Evolutionary conservation across 2,888 invertebrate species (phyloP).

Genomic region (Autographa gamma): DNA sequence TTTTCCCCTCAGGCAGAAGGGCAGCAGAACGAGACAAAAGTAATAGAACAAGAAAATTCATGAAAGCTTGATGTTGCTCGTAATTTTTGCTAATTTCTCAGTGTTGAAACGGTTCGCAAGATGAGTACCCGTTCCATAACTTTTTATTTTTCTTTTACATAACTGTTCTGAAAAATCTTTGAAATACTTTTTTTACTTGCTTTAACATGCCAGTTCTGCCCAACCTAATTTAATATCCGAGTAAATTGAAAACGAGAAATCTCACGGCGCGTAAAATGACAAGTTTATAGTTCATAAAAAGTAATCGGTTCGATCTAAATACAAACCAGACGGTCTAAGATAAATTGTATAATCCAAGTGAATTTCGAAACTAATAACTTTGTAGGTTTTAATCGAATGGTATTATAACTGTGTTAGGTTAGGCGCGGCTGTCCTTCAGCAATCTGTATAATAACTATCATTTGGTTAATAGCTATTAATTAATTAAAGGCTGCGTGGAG

Average conservation of each 20-base stretch:
- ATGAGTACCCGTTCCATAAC: constrained; percentile 39
- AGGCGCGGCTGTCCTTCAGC: constrained; percentile 63
- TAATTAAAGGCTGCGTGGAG: constrained; percentile 79
- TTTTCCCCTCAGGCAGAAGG: constrained; percentile 38
- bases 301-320: constrained; percentile 31
- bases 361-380: constrained; percentile 51
- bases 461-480: constrained; percentile 81
- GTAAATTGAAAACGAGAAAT: constrained; percentile 14
- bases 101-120: constrained; percentile 33
- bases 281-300: constrained; percentile 27
- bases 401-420: constrained; percentile 61
- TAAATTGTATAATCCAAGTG: constrained; percentile 24
- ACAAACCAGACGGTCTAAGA: constrained; percentile 31
- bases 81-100: constrained; percentile 50
- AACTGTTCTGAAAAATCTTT: constrained; percentile 19
- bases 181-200: constrained; percentile 10
- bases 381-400: constrained; percentile 44
- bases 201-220: constrained; percentile 8
- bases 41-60: constrained; percentile 51
- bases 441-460: constrained; percentile 75
- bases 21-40: constrained; percentile 41
- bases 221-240: constrained; percentile 17
- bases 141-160: constrained; percentile 42
- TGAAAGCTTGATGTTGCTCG: constrained; percentile 53
- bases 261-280: constrained; percentile 20